Evolutionary conservation across 2,797 vertebrate genomes (phyloP), one percentile per base, ranked within the genome.

Genomic region (Chaunax sp.): DNA sequence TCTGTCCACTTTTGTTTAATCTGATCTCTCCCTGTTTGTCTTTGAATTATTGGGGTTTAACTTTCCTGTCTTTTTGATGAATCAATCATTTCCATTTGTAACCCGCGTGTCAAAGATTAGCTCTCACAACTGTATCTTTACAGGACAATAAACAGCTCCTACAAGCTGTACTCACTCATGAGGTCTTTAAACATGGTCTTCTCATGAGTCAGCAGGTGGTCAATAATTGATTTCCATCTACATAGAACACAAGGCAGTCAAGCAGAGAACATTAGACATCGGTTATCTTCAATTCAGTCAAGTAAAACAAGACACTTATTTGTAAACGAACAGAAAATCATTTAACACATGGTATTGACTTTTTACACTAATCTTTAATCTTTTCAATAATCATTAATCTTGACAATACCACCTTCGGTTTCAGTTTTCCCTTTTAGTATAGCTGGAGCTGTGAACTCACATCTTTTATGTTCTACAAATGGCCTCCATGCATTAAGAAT

Each of bases 161-260:
- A 14, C 1, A 63, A 68, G 50, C 40, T 37, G 37, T 71, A 96
- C 98, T 96, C 87, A 99, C 98, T 97, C 97, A 99, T 97, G 69
- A 99, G 86, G 87, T 99, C 98, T 93, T 99, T 98, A 87, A 99
- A 99, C 96, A 97, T 98, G 9, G 97, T 98, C 92, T 98, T 99
- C 90, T 99, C 98, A 0, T 99, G 98, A 52, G 98, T 99, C 87
- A 99, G 92, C 58, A 99, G 94, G 84, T 99, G 98, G 80, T 99
- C 98, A 77, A 97, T 93, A 70, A 98, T 96, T 79, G 97, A 94
- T 87, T 95, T 97, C 98, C 98, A 99, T 41, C 98, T 99, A 28
- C 1, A 75, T 84, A 80, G 44, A 72, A 85, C 47, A 78, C 1
- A 60, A 10, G 15, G 3, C 10, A 61, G 18, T 51, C 20, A 64